These are phyloP conservation scores for Entosphenus tridentatus DNA, from an alignment of 2,113 vertebrate species.

Conservation along the genomic window DNA sequence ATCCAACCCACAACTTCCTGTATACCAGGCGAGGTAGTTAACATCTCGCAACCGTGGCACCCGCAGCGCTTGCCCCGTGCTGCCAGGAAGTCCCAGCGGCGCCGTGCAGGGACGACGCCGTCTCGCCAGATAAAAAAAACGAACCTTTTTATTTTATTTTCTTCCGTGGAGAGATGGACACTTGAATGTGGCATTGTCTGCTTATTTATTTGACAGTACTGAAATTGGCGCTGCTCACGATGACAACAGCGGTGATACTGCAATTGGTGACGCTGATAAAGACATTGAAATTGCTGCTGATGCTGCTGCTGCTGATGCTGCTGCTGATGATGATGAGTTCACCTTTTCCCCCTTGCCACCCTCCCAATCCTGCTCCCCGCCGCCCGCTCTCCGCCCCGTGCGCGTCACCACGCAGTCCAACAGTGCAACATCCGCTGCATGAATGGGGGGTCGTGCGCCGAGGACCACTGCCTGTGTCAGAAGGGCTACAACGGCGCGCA, in stretches of 20 bases:
- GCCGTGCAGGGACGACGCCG: too few relatives aligned
- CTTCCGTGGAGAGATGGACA: too few relatives aligned
- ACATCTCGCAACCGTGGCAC: too few relatives aligned
- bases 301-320: not conserved
- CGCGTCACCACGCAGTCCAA: conserved; percentile 19
- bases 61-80: too few relatives aligned
- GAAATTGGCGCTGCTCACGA: not conserved
- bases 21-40: too few relatives aligned
- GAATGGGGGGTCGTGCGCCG: conserved; percentile 33
- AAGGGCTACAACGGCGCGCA: conserved; percentile 36
- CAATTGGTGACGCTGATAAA: not conserved
- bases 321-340: not conserved
- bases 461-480: conserved; percentile 34
- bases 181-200: not conserved
- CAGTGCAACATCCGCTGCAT: conserved; percentile 39
- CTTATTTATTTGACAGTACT: not conserved
- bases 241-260: not conserved
- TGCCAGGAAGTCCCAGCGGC: too few relatives aligned
- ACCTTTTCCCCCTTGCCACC: not conserved
- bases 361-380: not conserved
- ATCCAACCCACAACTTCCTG: too few relatives aligned
- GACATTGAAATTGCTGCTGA: not conserved
- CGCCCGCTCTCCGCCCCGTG: not conserved
- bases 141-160: too few relatives aligned
- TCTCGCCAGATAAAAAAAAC: too few relatives aligned